These are phyloP conservation scores for Hyppa rectilinea DNA, from an alignment of 2,888 invertebrate genomes.

Conservation along the genomic window DNA sequence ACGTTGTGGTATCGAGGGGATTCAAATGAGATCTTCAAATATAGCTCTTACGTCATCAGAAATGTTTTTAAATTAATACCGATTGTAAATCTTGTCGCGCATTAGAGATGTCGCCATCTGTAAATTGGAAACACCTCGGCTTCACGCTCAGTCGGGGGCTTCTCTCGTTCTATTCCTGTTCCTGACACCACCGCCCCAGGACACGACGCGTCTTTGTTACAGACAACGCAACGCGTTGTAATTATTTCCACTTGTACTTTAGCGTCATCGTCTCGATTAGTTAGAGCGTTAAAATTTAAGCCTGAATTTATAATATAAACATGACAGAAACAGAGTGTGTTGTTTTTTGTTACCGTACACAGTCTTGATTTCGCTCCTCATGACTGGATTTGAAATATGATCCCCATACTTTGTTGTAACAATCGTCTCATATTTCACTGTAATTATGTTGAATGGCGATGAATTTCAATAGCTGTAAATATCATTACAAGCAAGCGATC, in stretches of 20 bases:
- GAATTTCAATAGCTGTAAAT: constrained; percentile 72
- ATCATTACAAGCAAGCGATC: constrained; percentile 69
- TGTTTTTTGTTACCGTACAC: constrained; percentile 52
- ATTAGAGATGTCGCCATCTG: constrained; percentile 76
- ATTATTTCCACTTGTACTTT: constrained; percentile 85
- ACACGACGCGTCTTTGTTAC: constrained; percentile 81
- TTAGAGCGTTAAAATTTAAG: constrained; percentile 63
- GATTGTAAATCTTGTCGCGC: constrained; percentile 85
- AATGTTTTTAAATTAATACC: constrained; percentile 85
- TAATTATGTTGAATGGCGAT: constrained; percentile 68
- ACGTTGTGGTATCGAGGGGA: constrained; percentile 59
- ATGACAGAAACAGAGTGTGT: constrained; percentile 54
- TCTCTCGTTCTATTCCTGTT: constrained; percentile 85
- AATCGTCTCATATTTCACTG: constrained; percentile 66
- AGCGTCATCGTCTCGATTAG: constrained; percentile 77
- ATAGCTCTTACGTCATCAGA: constrained; percentile 82
- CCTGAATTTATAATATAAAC: constrained; percentile 57
- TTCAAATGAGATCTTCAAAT: constrained; percentile 78
- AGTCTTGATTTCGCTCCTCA: constrained; percentile 56
- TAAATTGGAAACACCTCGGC: constrained; percentile 87
- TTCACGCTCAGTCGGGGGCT: constrained; percentile 76
- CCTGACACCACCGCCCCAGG: constrained; percentile 81
- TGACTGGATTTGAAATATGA: constrained; percentile 64
- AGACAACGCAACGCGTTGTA: constrained; percentile 82
- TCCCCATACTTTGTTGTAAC: constrained; percentile 53